Percentiles rank a stretch among this genome's conserved stretches.
Conservation (phyloP, 2,113 vertebrate species). For the Tragelaphus imberbis region DNA sequence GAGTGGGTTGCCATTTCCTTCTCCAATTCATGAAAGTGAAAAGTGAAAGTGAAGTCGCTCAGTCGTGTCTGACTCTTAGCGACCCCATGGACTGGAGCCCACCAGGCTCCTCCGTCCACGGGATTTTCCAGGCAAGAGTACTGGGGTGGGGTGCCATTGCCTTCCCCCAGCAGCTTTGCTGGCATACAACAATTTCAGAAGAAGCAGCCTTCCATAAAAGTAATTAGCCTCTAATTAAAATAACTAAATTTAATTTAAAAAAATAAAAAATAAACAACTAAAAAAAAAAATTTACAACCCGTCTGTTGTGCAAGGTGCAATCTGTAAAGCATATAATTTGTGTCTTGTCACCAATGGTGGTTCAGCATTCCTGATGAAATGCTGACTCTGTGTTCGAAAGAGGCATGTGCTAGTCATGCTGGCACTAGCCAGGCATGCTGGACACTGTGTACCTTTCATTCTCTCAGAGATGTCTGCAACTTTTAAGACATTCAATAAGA, state of each 20-base stretch:
- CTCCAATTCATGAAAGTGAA: no score
- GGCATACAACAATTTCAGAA: background rate
- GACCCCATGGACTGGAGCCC: no score
- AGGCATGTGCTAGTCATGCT: background rate
- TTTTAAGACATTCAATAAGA: background rate
- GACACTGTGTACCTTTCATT: background rate
- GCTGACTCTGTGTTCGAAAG: background rate
- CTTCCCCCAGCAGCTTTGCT: no score
- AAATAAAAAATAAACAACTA: no score
- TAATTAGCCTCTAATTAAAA: no score
- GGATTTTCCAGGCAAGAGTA: no score
- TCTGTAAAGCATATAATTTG: rapidly evolving
- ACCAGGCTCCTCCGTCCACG: no score
- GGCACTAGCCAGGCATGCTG: background rate
- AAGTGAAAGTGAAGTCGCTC: no score
- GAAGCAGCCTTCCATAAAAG: background rate
- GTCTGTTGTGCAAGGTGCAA: background rate
- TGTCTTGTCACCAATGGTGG: background rate
- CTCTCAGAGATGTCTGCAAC: background rate
- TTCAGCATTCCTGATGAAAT: background rate
- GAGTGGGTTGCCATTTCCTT: no score
- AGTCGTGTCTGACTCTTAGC: no score
- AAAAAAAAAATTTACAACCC: background rate
- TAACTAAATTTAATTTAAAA: no score
- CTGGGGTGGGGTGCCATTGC: no score